phyloP scores from a whole-genome alignment of 2,797 vertebrate species.

The Rhynchotus rufescens region DNA sequence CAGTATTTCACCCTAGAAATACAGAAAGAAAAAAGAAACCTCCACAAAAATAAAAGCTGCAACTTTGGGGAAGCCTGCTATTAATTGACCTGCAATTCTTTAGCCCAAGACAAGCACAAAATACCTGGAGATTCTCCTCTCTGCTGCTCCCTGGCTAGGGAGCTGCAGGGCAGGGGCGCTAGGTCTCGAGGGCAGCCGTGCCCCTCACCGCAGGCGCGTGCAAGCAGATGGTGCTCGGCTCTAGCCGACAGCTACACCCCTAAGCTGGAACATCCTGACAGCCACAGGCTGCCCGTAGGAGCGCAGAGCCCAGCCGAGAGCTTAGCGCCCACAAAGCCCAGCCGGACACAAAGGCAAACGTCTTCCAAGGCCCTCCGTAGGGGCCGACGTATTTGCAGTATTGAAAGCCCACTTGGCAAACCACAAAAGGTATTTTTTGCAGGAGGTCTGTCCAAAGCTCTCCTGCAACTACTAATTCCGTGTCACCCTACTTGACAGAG shows the following conservation, averaged over 20 bases:
- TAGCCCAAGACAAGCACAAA: neutral
- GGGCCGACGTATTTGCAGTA: neutral
- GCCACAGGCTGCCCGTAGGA: neutral
- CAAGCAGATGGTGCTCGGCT: constrained; percentile 52
- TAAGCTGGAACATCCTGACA: neutral
- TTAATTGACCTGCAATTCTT: neutral
- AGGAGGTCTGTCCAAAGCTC: neutral
- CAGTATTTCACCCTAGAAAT: neutral
- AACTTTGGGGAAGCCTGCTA: neutral
- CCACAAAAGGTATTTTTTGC: neutral
- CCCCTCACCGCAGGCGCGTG: neutral
- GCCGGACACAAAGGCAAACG: neutral
- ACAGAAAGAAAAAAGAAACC: neutral
- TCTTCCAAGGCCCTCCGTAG: constrained; percentile 12
- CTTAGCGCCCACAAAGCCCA: neutral
- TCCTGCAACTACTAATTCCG: neutral
- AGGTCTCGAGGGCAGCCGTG: too few species aligned
- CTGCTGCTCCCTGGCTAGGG: neutral
- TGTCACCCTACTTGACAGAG: neutral
- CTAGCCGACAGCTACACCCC: neutral
- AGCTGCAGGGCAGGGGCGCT: neutral
- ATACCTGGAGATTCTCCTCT: neutral
- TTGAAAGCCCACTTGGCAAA: neutral
- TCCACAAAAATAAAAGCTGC: too few species aligned
- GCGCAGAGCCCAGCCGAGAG: neutral